These are phyloP conservation scores for Gobiocypris rarus DNA, from an alignment of 2,113 vertebrate species.

Conservation along the genomic window DNA sequence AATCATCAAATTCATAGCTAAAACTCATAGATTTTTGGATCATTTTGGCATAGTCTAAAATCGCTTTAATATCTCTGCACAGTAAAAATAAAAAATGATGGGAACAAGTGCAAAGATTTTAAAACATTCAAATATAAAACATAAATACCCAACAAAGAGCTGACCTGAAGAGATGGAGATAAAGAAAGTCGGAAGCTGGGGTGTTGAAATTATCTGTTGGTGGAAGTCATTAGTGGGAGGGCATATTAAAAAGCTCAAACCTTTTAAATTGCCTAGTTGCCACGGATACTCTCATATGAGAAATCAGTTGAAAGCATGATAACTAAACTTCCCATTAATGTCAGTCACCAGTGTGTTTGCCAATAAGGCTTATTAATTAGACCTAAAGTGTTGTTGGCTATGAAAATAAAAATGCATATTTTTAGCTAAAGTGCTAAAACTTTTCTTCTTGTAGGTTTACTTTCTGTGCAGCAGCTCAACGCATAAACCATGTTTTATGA, in stretches of 20 bases:
- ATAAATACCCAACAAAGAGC: slow-evolving; percentile 16
- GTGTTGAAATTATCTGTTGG: not conserved
- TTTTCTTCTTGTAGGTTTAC: not conserved
- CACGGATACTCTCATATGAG: not conserved
- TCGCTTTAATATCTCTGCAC: not conserved
- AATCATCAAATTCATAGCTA: not conserved
- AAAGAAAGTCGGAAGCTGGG: not conserved
- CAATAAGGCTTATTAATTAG: not conserved
- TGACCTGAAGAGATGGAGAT: not conserved
- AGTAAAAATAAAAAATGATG: not conserved
- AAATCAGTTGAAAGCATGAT: not conserved
- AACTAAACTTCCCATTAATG: slow-evolving; percentile 4
- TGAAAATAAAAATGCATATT: not conserved
- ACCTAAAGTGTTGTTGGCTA: not conserved
- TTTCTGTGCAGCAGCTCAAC: not conserved
- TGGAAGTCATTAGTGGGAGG: not conserved
- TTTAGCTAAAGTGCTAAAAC: not conserved
- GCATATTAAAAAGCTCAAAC: slow-evolving; percentile 7
- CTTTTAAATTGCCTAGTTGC: slow-evolving; percentile 3
- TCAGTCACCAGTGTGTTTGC: not conserved
- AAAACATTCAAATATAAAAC: not conserved
- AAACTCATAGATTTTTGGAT: not conserved
- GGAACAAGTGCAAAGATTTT: not conserved
- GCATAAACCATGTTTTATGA: not conserved
- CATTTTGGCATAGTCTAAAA: not conserved